Base-by-base conservation (phyloP, 1,140 invertebrate species). In the Bombyx mandarina region DNA sequence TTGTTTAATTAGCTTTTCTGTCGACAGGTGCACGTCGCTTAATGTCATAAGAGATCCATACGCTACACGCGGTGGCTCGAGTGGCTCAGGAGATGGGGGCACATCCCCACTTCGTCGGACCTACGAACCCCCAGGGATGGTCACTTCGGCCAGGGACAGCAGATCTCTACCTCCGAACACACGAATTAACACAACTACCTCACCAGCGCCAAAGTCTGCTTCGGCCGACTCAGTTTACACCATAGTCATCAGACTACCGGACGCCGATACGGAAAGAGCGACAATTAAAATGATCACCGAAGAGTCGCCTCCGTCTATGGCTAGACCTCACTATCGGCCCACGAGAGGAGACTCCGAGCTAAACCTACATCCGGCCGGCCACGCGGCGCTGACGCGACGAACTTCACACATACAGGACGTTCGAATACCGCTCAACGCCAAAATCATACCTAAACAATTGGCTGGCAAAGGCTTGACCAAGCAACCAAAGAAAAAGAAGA, bases 201-300 rank as follows among this genome's bases (percentile, higher is more conserved):
- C 82, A 61, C 81, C 84, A 55, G 88, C 90, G 43, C 88, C 89
- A 7, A 90, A 92, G 60, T 93, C 92, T 4, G 89, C 91, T 8
- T 93, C 92, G 42, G 92, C 90, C 57, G 93, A 94, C 63, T 93
- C 92, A 46, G 93, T 98, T 7, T 98, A 98, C 89, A 98, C 97
- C 54, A 98, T 98, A 73, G 82, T 98, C 58, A 98, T 98, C 65
- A 90, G 93, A 67, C 87, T 98, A 63, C 96, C 96, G 48, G 89
- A 74, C 65, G 88, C 58, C 64, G 89, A 75, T 64, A 85, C 71
- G 67, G 90, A 85, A 60, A 73, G 76, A 66, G 92, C 94, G 26
- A 95, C 93, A 49, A 96, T 96, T 75, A 95, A 94, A 76, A 96
- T 96, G 94, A 95, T 95, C 68, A 92, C 94, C 49, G 94, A 95